These are phyloP conservation scores for Idaea dimidiata DNA, from an alignment of 2,888 invertebrate genomes.

Conservation along the genomic window DNA sequence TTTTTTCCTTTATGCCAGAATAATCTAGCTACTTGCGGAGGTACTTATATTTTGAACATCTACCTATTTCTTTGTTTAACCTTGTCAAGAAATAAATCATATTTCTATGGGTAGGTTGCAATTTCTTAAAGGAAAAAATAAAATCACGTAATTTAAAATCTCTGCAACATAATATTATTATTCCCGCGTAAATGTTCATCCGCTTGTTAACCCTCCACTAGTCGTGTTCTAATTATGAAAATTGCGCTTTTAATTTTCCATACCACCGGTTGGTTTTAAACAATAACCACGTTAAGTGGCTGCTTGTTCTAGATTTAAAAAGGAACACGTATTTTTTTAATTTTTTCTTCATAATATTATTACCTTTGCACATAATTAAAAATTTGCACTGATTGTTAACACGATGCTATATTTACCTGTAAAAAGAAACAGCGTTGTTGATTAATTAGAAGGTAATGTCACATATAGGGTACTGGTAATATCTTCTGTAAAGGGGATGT, in stretches of 20 bases:
- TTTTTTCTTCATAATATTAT: conserved; percentile 17
- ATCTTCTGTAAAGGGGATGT: conserved; percentile 31
- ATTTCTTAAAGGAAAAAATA: background rate
- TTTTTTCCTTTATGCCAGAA: background rate
- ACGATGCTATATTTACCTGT: background rate
- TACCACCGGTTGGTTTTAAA: conserved; percentile 44
- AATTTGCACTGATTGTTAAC: too few relatives aligned
- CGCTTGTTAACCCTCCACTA: conserved; percentile 44
- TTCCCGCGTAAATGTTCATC: conserved; percentile 3
- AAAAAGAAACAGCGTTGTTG: background rate
- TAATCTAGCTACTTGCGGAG: background rate
- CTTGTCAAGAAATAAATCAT: background rate
- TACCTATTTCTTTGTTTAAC: background rate
- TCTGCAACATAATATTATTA: background rate
- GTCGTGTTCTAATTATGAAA: conserved; percentile 62
- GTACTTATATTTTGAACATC: background rate
- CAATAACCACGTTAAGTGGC: conserved; percentile 38
- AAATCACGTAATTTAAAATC: background rate
- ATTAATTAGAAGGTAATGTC: background rate
- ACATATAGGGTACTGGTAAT: conserved; percentile 7
- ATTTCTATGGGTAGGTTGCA: background rate
- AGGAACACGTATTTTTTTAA: conserved; percentile 22
- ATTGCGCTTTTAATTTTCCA: conserved; percentile 74
- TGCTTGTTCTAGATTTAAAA: conserved; percentile 33
- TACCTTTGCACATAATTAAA: background rate